Evolutionary conservation across 2,797 vertebrate genomes (phyloP).

Genomic region (Petrocephalus schoutedeni): DNA sequence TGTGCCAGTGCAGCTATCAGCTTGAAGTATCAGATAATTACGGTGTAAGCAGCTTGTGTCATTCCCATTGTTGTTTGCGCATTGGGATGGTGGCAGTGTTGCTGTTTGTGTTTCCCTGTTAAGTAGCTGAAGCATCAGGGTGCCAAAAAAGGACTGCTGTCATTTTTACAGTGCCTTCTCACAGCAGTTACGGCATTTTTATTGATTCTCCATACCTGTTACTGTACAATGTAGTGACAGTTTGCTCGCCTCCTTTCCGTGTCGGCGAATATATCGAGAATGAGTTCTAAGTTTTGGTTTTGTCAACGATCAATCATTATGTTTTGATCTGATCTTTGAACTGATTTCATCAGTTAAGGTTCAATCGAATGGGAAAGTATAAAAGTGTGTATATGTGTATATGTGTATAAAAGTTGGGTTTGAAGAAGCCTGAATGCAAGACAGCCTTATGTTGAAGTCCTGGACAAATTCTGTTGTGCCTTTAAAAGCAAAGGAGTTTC

Average conservation of each 20-base stretch:
- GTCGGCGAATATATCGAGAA: not conserved
- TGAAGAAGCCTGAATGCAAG: not conserved
- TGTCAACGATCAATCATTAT: not conserved
- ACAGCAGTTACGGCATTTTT: not conserved
- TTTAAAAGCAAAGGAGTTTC: not conserved
- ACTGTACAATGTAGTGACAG: not conserved
- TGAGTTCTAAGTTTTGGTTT: not conserved
- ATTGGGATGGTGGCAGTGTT: not conserved
- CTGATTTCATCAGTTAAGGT: not conserved
- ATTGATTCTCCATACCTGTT: not conserved
- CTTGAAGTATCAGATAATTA: not conserved
- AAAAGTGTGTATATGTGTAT: no score
- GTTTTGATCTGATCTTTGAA: not conserved
- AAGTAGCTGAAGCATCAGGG: not conserved
- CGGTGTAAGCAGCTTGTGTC: not conserved
- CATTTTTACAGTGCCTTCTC: not conserved
- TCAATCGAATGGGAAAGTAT: not conserved
- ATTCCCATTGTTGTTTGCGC: not conserved
- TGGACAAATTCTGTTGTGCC: not conserved
- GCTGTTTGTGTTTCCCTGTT: not conserved
- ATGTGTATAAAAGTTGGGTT: not conserved
- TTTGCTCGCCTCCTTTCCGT: not conserved
- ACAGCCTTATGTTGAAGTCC: not conserved
- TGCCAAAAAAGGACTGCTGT: not conserved
- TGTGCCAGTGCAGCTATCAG: not conserved